These are phyloP conservation scores for Eleutherodactylus coqui DNA, from an alignment of 2,797 vertebrate species.

Conservation along the genomic window DNA sequence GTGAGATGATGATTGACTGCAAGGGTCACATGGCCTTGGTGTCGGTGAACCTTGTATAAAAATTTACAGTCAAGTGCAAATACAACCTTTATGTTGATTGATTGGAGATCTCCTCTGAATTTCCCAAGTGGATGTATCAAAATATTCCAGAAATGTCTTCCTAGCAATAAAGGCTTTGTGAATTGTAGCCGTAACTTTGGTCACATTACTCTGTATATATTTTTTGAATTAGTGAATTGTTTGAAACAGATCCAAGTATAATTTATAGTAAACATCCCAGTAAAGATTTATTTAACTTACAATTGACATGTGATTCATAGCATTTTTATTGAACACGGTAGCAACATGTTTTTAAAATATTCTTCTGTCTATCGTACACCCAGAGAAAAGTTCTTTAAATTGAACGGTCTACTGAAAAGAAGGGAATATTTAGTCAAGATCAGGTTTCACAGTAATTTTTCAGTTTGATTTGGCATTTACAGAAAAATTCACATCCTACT, in stretches of 20 bases:
- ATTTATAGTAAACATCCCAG: not conserved
- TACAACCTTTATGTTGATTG: no score
- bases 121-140: not conserved
- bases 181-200: not conserved
- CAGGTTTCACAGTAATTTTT: constrained; percentile 32
- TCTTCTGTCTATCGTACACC: not conserved
- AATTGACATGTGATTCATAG: not conserved
- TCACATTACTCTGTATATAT: not conserved
- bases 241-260: not conserved
- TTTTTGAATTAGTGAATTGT: not conserved
- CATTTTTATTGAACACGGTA: not conserved
- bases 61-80: no score
- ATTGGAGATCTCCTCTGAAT: no score
- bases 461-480: constrained; percentile 22
- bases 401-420: not conserved
- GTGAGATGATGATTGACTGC: no score
- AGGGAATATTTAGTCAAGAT: constrained; percentile 28
- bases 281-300: not conserved
- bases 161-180: not conserved
- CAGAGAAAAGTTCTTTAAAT: constrained; percentile 6
- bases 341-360: not conserved
- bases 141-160: not conserved
- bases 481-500: constrained; percentile 28
- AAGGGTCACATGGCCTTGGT: no score
- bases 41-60: no score